Conservation (phyloP, 2,888 invertebrate genomes). For the Cosmorhoe ocellata region DNA sequence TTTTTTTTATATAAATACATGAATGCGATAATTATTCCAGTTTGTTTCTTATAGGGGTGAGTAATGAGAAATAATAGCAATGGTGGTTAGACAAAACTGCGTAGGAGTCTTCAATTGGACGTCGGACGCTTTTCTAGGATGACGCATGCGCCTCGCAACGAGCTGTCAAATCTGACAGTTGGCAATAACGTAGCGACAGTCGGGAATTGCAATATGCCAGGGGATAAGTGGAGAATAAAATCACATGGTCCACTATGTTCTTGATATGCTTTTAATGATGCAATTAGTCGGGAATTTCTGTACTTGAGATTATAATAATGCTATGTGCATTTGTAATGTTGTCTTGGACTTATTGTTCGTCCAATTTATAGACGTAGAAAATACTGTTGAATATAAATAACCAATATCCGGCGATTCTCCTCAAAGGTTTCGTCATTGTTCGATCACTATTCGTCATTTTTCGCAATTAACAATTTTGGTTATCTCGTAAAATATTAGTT, state of each 20-base stretch:
- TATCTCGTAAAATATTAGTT: too few species aligned
- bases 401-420: too few species aligned
- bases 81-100: constrained; percentile 22
- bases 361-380: too few species aligned
- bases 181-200: constrained; percentile 49
- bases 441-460: too few species aligned
- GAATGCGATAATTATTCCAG: too few species aligned
- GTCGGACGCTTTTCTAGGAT: constrained; percentile 28
- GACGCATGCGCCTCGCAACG: constrained; percentile 47
- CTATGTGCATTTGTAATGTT: too few species aligned
- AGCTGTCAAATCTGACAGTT: constrained; percentile 55
- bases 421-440: too few species aligned
- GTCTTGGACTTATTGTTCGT: too few species aligned
- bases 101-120: constrained; percentile 45
- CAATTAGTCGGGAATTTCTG: constrained; percentile 14
- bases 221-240: constrained; percentile 30
- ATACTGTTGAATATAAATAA: too few species aligned
- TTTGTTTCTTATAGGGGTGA: too few species aligned
- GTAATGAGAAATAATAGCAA: constrained; percentile 5
- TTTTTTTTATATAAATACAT: too few species aligned
- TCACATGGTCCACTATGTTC: constrained; percentile 18
- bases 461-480: too few species aligned
- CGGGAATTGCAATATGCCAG: constrained; percentile 45
- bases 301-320: neutral
- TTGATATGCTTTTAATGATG: constrained; percentile 25